Percentiles rank a stretch among this genome's conserved stretches.
These are phyloP conservation scores for Hypotaenidia philippensis DNA, from an alignment of 2,797 vertebrate species.

Conservation along the genomic window DNA sequence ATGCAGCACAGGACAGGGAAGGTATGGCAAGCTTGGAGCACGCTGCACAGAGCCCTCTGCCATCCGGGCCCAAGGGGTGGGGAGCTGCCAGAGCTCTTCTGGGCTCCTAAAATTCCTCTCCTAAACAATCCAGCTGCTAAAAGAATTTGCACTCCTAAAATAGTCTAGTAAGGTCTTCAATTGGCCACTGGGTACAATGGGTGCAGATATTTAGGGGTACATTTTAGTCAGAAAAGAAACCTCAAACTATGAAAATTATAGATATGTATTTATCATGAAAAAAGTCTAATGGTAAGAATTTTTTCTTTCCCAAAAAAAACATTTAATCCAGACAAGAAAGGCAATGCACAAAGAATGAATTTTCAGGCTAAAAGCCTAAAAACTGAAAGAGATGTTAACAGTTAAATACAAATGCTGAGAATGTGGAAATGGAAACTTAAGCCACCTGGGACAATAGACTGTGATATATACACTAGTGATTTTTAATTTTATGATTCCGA, in stretches of 20 bases:
- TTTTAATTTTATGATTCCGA: background rate
- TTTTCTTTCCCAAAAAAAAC: background rate
- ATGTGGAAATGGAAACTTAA: background rate
- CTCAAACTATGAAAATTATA: background rate
- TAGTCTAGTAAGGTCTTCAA: background rate
- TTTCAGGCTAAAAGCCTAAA: background rate
- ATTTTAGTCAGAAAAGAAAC: background rate
- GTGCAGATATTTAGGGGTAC: background rate
- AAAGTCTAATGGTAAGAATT: background rate
- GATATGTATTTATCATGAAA: background rate
- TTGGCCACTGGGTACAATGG: background rate
- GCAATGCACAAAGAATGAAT: background rate
- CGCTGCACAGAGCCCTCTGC: background rate
- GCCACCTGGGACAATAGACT: too few species aligned
- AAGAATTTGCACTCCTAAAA: background rate
- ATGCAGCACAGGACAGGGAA: fast-evolving
- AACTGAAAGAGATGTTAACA: background rate
- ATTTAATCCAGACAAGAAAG: background rate
- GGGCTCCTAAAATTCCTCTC: background rate
- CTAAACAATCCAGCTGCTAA: background rate
- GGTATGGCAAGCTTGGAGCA: fast-evolving
- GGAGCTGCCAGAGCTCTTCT: background rate
- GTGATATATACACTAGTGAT: background rate
- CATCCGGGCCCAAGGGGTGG: background rate
- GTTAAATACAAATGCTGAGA: background rate